Evolutionary conservation across 1,140 invertebrate genomes (phyloP).

Genomic region (Reticulitermes speratus): DNA sequence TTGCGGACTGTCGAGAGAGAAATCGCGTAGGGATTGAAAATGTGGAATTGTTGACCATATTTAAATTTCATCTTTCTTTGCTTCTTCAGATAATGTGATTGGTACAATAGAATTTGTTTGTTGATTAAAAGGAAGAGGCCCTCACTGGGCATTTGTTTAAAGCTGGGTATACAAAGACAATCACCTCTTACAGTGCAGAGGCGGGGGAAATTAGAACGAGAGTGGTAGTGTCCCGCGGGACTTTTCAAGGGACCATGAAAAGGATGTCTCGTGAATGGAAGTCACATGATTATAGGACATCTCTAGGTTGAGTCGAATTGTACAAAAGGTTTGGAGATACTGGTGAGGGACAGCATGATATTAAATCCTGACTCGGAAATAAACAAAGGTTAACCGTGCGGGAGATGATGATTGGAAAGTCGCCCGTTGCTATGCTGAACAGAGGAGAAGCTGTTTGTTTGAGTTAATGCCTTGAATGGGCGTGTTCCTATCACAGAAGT

Average conservation of each 20-base stretch:
- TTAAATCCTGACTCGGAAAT: neutral
- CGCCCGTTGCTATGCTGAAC: no score
- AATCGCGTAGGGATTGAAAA: no score
- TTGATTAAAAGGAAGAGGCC: no score
- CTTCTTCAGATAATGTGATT: no score
- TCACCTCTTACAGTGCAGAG: neutral
- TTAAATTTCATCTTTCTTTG: no score
- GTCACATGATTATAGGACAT: neutral
- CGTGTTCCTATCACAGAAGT: neutral
- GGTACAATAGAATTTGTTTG: no score
- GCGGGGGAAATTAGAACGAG: neutral
- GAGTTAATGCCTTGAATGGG: neutral
- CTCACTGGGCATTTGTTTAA: no score
- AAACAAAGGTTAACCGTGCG: slow-evolving; percentile 2
- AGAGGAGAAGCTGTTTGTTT: neutral
- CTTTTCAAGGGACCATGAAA: slow-evolving; percentile 15
- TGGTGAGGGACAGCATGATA: neutral
- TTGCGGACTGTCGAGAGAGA: no score
- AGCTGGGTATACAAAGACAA: neutral
- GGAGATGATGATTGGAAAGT: slow-evolving; percentile 4
- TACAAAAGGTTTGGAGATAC: neutral
- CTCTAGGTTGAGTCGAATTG: neutral
- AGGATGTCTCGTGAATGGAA: neutral
- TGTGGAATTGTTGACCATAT: no score
- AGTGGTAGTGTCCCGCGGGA: neutral